Evolutionary conservation across 1,140 invertebrate species (phyloP), one percentile per base, ranked within the genome.

Genomic region (Cydia pomonella): DNA sequence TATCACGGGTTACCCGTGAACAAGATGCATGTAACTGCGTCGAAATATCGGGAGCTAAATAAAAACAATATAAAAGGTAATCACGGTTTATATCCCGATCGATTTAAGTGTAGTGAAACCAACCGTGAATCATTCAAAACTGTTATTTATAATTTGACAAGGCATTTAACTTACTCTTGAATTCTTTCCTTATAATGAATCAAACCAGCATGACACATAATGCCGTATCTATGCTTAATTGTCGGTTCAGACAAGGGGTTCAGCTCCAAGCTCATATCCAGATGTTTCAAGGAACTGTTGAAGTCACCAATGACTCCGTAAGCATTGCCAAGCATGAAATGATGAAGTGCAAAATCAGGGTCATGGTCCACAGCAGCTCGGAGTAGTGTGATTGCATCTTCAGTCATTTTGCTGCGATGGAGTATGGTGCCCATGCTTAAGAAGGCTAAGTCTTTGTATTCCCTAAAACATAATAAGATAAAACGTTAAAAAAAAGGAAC

Each of bases 401-500:
- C 95, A 12, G 95, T 95, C 78, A 95, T 94, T 69, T 95, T 95
- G 71, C 95, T 94, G 47, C 96, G 94, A 80, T 97, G 97, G 6
- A 98, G 93, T 82, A 98, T 95, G 63, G 96, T 96, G n/a, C 96
- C 97, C 79, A 98, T 89, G 82, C 96, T 97, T 21, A 97, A 94
- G 71, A 98, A 91, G 3, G 97, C 95, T 76, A 98, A 95, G 90
- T 97, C 97, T 87, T 96, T 96, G 83, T 95, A 95, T 75, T 95
- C 91, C 80, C 95, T 96, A 85, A 73, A 89, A 94, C 78, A 47
- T 2, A 69, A 76, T 73, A 21, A 53, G 47, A 12, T 18, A 63
- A 38, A 44, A 47, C 13, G 6, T 18, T 50, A 23, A 18, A 23
- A 21, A 50, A 59, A 23, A 2, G n/a, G 3, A 10, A 23, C 5